Conservation (phyloP, 2,888 invertebrate genomes). For the Drosophila flavopinicola region DNA sequence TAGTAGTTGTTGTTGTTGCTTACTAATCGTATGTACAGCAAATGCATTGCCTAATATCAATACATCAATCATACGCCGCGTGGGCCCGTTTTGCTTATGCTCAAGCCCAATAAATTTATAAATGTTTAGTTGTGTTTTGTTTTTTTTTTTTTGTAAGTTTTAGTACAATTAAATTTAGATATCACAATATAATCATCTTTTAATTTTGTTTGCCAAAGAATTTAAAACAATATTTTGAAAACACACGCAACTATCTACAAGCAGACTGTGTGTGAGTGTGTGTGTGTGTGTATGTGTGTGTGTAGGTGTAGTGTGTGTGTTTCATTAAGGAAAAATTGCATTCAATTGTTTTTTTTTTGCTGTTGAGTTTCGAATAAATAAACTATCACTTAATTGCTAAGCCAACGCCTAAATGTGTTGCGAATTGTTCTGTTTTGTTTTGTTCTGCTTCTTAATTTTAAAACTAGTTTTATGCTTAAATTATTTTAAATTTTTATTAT, state of each 20-base stretch:
- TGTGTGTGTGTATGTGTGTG: conserved; percentile 10
- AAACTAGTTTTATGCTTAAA: conserved; percentile 14
- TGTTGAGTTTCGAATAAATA: conserved; percentile 39
- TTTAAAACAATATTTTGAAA: conserved; percentile 30
- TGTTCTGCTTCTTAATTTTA: conserved; percentile 44
- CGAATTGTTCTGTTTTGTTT: conserved; percentile 24
- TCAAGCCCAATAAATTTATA: conserved; percentile 21
- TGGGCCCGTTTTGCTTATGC: conserved; percentile 20
- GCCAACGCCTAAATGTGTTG: conserved; percentile 22
- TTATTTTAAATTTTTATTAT: conserved; percentile 20
- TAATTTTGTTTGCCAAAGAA: conserved; percentile 54
- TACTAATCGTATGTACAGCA: conserved; percentile 29
- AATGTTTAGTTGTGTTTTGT: conserved; percentile 1
- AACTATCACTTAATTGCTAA: conserved; percentile 33
- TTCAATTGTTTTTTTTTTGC: conserved; percentile 26
- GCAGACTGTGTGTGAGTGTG: conserved; percentile 4
- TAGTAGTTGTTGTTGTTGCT: background rate
- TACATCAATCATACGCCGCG: conserved; percentile 50
- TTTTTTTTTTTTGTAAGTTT: conserved; percentile 18
- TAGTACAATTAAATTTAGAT: conserved; percentile 68
- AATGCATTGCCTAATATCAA: conserved; percentile 56
- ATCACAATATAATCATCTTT: conserved; percentile 73
- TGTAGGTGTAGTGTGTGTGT: conserved; percentile 15
- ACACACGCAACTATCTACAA: conserved; percentile 1
- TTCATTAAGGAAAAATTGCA: conserved; percentile 22